Percentiles rank a stretch among this genome's conserved stretches.
Conservation (phyloP, 2,797 vertebrate species). For the Podargus strigoides region DNA sequence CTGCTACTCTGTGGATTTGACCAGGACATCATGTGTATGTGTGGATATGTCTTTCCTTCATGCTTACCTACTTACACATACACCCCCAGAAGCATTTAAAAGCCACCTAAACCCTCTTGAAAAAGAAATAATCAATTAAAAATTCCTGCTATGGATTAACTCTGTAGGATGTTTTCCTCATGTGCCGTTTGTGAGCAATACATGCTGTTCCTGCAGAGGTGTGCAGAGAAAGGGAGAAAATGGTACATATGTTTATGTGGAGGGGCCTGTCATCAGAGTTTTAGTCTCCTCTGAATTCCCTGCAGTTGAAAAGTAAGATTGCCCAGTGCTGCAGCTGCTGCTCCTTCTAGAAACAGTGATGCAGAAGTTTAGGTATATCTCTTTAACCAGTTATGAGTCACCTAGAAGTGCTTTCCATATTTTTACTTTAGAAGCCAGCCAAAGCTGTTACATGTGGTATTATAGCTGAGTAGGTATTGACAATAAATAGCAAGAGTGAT, state of each 20-base stretch:
- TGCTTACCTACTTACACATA: background rate
- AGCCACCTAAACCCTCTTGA: background rate
- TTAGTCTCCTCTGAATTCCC: background rate
- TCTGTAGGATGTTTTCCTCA: background rate
- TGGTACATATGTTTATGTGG: background rate
- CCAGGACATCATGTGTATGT: accelerated
- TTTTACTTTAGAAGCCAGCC: background rate
- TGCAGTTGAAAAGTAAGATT: background rate
- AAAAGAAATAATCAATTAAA: background rate
- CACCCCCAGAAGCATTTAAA: background rate
- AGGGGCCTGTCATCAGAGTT: background rate
- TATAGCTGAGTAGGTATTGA: background rate
- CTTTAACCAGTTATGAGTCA: background rate
- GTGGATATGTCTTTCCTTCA: background rate
- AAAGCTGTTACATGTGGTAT: background rate
- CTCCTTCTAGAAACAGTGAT: background rate
- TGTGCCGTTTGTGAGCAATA: background rate
- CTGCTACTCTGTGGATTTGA: background rate
- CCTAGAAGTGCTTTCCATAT: background rate
- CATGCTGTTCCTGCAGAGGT: background rate
- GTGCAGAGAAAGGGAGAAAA: background rate
- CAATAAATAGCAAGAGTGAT: background rate
- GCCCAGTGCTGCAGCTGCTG: background rate
- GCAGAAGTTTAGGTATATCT: background rate
- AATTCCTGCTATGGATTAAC: background rate